Conservation (phyloP, 30 jellyfish, hydroid and myxozoan genomes). For the Clytia hemisphaerica region DNA sequence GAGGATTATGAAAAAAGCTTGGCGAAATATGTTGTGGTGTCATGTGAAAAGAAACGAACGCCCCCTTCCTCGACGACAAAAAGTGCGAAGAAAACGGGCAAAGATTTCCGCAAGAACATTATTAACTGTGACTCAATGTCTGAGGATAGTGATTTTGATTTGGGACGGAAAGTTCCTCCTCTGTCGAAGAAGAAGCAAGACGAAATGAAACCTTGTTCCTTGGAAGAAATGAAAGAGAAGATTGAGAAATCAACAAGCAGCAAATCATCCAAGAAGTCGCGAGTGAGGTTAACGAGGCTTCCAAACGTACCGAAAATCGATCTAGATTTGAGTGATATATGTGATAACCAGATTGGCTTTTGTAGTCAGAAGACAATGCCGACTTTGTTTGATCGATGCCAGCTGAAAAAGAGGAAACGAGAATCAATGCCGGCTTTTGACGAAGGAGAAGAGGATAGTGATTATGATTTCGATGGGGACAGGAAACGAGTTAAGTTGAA, state of each 20-base stretch:
- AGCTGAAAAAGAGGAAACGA: conserved; percentile 11
- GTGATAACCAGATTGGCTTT: conserved; percentile 29
- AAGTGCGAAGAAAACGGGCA: no score
- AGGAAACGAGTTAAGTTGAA: not conserved
- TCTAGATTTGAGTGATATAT: not conserved
- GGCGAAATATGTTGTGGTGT: no score
- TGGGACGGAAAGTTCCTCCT: not conserved
- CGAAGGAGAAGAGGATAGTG: not conserved
- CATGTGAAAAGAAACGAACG: no score
- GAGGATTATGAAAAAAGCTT: not conserved
- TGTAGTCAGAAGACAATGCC: conserved; percentile 41
- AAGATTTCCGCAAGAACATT: not conserved
- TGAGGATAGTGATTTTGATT: not conserved
- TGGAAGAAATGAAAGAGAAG: conserved; percentile 16
- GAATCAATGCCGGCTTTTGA: not conserved
- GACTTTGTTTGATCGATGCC: conserved; percentile 32
- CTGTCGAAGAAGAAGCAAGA: not conserved
- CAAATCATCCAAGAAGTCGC: not conserved
- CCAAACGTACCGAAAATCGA: conserved; percentile 7
- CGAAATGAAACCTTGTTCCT: conserved; percentile 23
- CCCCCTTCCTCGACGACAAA: no score
- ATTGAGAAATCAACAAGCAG: not conserved
- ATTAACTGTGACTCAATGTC: not conserved
- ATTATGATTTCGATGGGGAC: not conserved
- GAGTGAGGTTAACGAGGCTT: not conserved